phyloP scores from a whole-genome alignment of 2,888 invertebrate genomes.

The Lysandra bellargus region DNA sequence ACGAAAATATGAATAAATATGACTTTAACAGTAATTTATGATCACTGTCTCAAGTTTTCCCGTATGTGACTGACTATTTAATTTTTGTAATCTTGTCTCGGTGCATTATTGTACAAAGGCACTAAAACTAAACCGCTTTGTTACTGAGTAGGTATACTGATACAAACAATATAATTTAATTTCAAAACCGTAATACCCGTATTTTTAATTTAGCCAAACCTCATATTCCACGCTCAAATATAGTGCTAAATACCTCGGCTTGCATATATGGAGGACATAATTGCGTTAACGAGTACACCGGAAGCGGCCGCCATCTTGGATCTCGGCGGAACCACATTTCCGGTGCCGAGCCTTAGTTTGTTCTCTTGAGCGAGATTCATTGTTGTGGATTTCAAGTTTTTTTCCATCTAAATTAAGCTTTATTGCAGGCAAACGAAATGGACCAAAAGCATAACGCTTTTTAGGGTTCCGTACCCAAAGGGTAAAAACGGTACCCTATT shows the following conservation, averaged over 20 bases:
- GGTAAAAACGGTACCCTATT: too few relatives aligned
- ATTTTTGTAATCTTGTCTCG: too few relatives aligned
- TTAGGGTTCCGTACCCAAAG: too few relatives aligned
- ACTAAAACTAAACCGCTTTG: neutral
- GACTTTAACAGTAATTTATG: too few relatives aligned
- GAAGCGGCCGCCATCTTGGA: slow-evolving; percentile 43
- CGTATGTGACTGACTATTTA: too few relatives aligned
- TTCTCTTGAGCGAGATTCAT: slow-evolving; percentile 34
- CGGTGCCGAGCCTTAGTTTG: slow-evolving; percentile 34
- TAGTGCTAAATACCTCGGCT: slow-evolving; percentile 12
- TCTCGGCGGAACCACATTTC: slow-evolving; percentile 43
- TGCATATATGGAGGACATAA: slow-evolving; percentile 36
- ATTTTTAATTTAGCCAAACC: neutral
- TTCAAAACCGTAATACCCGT: neutral
- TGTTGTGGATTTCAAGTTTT: slow-evolving; percentile 27
- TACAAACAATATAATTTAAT: neutral
- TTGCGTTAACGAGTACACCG: slow-evolving; percentile 42
- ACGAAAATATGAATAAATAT: too few relatives aligned
- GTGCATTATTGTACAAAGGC: neutral
- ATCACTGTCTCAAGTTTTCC: too few relatives aligned
- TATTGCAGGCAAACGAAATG: neutral
- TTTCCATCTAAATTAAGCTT: slow-evolving; percentile 5
- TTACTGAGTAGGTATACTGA: neutral
- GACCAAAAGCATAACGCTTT: neutral
- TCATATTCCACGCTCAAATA: slow-evolving; percentile 21